A percentile compares a stretch with the other conserved stretches of the same genome.
These are phyloP conservation scores for Drosophila orena DNA, from an alignment of 1,140 invertebrate genomes.

Conservation along the genomic window DNA sequence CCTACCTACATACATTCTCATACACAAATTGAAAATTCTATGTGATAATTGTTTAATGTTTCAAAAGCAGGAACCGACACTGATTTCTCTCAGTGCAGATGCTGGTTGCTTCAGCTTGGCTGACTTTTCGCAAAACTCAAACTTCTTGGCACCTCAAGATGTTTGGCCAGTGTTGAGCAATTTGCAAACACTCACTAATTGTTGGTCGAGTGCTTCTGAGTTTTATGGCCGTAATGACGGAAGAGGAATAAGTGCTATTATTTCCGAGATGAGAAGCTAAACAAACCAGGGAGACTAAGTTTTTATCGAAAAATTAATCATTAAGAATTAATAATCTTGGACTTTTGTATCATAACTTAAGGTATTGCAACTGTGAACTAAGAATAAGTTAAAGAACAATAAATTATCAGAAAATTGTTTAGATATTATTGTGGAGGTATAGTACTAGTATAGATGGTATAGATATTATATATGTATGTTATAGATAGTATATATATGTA, in stretches of 20 bases:
- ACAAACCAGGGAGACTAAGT: not conserved
- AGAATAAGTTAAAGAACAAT: too few species aligned
- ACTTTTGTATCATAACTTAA: too few species aligned
- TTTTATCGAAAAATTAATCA: not conserved
- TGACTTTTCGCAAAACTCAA: conserved; percentile 42
- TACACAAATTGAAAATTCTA: too few species aligned
- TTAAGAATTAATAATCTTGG: not conserved
- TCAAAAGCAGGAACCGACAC: too few species aligned
- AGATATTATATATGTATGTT: too few species aligned
- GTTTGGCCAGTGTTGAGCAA: conserved; percentile 31
- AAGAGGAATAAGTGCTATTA: conserved; percentile 43
- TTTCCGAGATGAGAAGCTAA: conserved; percentile 9
- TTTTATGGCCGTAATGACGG: conserved; percentile 24
- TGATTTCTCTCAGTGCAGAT: conserved; percentile 10
- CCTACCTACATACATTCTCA: too few species aligned
- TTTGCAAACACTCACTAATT: conserved; percentile 47
- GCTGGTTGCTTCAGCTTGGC: conserved; percentile 40
- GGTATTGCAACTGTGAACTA: too few species aligned
- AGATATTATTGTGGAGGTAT: too few species aligned
- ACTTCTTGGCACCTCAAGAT: conserved; percentile 61
- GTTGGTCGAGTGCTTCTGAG: conserved; percentile 36
- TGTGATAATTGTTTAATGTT: too few species aligned
- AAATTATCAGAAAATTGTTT: too few species aligned
- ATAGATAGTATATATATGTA: too few species aligned
- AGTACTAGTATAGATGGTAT: too few species aligned